Conservation (phyloP, 1,140 invertebrate species). For the Drosophila varians region DNA sequence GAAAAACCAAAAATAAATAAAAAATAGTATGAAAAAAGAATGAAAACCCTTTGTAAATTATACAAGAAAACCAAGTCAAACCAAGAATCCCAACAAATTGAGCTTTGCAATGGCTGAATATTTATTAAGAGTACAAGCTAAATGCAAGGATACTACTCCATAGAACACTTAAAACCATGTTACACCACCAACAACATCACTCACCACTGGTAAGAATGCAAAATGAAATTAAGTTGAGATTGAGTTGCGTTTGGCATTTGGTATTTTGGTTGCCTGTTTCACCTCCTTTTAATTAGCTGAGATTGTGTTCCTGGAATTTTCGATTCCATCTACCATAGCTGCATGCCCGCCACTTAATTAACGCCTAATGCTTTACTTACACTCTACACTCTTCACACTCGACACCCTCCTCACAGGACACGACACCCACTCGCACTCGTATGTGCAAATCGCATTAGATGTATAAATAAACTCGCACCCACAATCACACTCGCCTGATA, state of each 20-base stretch:
- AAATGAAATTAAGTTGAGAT: conserved; percentile 61
- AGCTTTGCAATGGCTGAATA: conserved; percentile 51
- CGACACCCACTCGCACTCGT: conserved; percentile 1
- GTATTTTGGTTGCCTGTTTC: conserved; percentile 28
- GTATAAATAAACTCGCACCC: conserved; percentile 13
- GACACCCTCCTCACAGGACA: conserved; percentile 15
- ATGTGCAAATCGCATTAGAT: conserved; percentile 48
- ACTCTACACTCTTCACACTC: neutral
- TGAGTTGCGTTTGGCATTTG: conserved; percentile 48
- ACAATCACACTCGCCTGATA: conserved; percentile 28
- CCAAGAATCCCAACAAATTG: conserved; percentile 57
- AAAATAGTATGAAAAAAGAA: conserved; percentile 8
- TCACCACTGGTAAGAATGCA: conserved; percentile 76
- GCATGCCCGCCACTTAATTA: conserved; percentile 70
- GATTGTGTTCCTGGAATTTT: conserved; percentile 13
- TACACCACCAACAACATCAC: conserved; percentile 40
- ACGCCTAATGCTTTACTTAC: conserved; percentile 26
- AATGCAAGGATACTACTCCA: conserved; percentile 3
- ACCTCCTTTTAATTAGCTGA: conserved; percentile 9
- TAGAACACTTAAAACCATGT: conserved; percentile 15
- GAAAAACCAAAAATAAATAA: conserved; percentile 1
- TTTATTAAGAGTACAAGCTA: conserved; percentile 22
- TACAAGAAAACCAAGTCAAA: conserved; percentile 42
- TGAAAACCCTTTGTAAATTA: conserved; percentile 60
- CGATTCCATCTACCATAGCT: conserved; percentile 46